phyloP scores from a whole-genome alignment of 2,113 vertebrate species.

The Ctenodactylus gundi region DNA sequence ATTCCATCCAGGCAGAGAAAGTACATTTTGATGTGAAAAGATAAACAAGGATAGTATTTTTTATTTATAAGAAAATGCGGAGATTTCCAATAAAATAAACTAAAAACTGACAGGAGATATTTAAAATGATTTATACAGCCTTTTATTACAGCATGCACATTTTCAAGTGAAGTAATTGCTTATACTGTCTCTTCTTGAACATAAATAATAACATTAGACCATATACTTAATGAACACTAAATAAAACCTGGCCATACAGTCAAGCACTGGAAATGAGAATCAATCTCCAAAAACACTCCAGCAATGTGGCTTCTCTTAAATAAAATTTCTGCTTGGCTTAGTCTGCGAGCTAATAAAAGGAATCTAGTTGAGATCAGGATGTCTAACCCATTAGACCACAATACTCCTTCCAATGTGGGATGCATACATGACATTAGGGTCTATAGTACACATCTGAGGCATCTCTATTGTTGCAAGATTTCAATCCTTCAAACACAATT shows the following conservation, averaged over 20 bases:
- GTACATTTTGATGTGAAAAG: not conserved
- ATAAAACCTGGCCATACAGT: conserved; percentile 37
- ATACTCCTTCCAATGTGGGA: not conserved
- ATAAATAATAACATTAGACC: conserved; percentile 56
- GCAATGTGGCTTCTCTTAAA: not conserved
- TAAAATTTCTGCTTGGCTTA: conserved; percentile 14
- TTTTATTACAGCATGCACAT: conserved; percentile 30
- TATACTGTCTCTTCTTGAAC: conserved; percentile 33
- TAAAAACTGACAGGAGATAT: not conserved
- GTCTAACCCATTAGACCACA: not conserved
- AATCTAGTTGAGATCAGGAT: not conserved
- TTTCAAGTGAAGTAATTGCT: conserved; percentile 52
- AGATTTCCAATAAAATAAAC: conserved; percentile 53
- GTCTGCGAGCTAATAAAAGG: not conserved
- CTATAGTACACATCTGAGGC: not conserved
- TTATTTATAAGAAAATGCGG: conserved; percentile 32
- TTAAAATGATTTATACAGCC: conserved; percentile 38
- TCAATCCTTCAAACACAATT: too few relatives aligned
- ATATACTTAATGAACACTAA: conserved; percentile 44
- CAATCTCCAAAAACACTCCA: conserved; percentile 35
- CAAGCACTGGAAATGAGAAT: conserved; percentile 18
- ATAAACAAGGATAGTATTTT: not conserved
- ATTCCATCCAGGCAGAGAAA: not conserved
- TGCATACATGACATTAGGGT: not conserved
- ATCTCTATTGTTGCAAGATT: not conserved